Conservation (phyloP, 2,113 vertebrate species). For the Burhinus bistriatus region DNA sequence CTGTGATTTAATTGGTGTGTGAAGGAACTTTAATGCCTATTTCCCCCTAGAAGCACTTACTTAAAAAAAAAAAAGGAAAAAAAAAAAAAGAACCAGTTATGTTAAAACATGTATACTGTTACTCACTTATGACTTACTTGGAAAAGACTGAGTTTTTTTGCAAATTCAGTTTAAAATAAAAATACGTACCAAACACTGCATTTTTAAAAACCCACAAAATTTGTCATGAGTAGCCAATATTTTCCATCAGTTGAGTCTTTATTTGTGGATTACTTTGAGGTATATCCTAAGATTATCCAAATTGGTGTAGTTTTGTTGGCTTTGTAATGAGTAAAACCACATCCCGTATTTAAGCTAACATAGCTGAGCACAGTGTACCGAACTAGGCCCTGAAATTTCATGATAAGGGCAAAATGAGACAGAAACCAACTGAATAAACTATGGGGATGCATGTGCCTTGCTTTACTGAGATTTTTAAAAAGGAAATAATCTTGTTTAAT, state of each 20-base stretch:
- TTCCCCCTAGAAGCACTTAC: not conserved
- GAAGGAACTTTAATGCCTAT: not conserved
- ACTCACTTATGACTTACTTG: not conserved
- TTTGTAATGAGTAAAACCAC: not conserved
- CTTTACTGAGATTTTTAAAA: not conserved
- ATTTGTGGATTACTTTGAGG: not conserved
- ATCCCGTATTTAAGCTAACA: not conserved
- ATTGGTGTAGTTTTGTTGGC: not conserved
- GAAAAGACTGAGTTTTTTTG: not conserved
- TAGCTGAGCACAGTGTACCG: accelerated
- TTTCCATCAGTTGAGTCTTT: not conserved
- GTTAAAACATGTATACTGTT: not conserved
- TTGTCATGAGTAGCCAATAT: not conserved
- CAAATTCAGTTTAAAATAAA: not conserved
- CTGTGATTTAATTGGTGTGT: not conserved
- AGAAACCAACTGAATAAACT: not conserved
- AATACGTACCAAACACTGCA: not conserved
- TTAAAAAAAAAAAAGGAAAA: not conserved
- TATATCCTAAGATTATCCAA: not conserved
- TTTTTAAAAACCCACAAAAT: not conserved
- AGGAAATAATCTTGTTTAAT: not conserved
- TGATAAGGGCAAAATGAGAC: not conserved
- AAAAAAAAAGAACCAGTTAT: not conserved
- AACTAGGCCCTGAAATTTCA: not conserved
- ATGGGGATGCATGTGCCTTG: not conserved